Evolutionary conservation across 2,888 invertebrate species (phyloP), one percentile per base, ranked within the genome.

Genomic region (Archips crataeganus): DNA sequence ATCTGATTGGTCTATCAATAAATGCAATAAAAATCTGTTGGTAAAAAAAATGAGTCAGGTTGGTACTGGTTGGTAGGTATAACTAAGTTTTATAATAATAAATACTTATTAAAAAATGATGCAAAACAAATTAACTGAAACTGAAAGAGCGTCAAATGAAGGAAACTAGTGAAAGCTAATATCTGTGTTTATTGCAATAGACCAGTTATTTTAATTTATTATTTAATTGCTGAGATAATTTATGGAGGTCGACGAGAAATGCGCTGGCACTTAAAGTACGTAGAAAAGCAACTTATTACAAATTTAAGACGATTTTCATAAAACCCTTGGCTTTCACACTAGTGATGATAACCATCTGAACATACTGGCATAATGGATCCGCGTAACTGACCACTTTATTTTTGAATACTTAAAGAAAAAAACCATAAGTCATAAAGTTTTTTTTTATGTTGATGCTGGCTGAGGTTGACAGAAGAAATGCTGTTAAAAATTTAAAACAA

Each of bases 231-330:
- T 32, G 4, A 57, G 11, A 57, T 32, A 11, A 60, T 60, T 60
- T 60, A 60, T n/a, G 39, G 3, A 15, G 23, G 10, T 51, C 39
- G 39, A 59, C 15, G 45, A 47, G 32, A 68, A 68, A 47, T 71
- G 65, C 42, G 42, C 4, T 47, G 49, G 15, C 9, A 60, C 54
- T 67, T 61, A 32, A 59, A 36, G 13, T 61, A 47, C 62, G 32
- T 63, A 47, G 73, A 73, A 23, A 73, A 73, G 73, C 39, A 32
- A 64, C 59, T 70, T 57, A 74, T 70, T 70, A 66, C 42, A 61
- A 70, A 59, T 73, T 73, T 62, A 54, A 75, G 61, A 62, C 71
- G 64, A 74, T 74, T 75, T 71, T 75, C 77, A 75, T 75, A 75
- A 71, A 23, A 39, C 71, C 71, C 71, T 64, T 63, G 51, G 51